Base-by-base conservation (phyloP, 2,113 vertebrate species). In the Pagrus major region DNA sequence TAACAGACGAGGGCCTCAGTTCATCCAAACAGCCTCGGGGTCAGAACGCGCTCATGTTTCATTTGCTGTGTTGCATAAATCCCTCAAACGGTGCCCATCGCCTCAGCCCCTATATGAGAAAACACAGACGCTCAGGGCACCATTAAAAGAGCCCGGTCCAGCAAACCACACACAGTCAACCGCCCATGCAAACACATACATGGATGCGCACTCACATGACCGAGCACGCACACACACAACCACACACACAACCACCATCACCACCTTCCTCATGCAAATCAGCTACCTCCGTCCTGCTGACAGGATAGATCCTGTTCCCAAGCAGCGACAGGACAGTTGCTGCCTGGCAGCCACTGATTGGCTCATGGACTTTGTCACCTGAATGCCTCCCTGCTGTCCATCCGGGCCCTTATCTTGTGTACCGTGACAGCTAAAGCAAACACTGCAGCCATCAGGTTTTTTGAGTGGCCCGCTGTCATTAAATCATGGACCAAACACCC, bases 331-430 rank as follows among this genome's bases (percentile, higher is more conserved):
- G 41, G 67, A 61, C 72, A 41, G 64, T 25, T 21, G 59, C 31
- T 83, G 78, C 67, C 67, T 82, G 76, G 91, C 86, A 88, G 84
- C 89, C 69, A 59, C 60, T 89, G 46, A 94, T 94, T 94, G 91
- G 92, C 85, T 72, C 3, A 3, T 74, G 68, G 80, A 89, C 80
- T 87, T 85, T 85, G 78, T 68, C 83, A 91, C 87, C 69, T 89
- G 83, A 61, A 78, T 60, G 37, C 15, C 20, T 59, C 20, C n/a
- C 15, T 54, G 6, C 23, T 20, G 20, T 83, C 65, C 67, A 71
- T 68, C 55, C 39, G 25, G 51, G 21, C 20, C 20, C 65, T 94
- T 94, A 94, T 94, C 92, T 83, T 65, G 1, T 18, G 2, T 12
- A 54, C 10, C 1, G 14, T 75, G 49, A 56, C 74, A 44, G 37